A percentile compares a stretch with the other conserved stretches of the same genome.
Evolutionary conservation across 2,888 invertebrate species (phyloP).

Genomic region (Ormyrus labotus): DNA sequence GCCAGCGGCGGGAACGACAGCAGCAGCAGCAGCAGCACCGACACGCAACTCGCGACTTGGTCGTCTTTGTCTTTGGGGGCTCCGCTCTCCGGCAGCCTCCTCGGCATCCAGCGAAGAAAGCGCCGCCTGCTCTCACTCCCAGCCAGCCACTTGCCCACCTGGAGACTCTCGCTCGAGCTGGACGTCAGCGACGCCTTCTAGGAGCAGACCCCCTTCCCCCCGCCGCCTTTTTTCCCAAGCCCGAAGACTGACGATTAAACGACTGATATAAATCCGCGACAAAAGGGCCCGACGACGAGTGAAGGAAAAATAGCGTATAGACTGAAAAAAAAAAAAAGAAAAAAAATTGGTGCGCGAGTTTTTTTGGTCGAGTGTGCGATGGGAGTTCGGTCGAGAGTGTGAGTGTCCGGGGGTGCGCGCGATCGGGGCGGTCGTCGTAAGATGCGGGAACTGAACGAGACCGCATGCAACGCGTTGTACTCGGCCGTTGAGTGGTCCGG

Average conservation of each 20-base stretch:
- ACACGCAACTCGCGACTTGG: neutral
- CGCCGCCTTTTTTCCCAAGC: neutral
- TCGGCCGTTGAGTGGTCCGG: constrained; percentile 90
- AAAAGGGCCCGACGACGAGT: too few species aligned
- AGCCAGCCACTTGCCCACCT: neutral
- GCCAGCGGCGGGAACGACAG: neutral
- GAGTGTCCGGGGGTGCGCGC: neutral
- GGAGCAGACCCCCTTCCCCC: neutral
- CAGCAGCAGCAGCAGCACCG: neutral
- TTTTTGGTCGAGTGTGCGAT: neutral
- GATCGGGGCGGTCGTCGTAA: constrained; percentile 72
- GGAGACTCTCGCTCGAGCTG: neutral
- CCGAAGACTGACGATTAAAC: neutral
- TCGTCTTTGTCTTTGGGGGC: neutral
- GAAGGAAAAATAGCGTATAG: too few species aligned
- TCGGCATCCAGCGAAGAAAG: constrained; percentile 11
- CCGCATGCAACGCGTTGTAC: constrained; percentile 88
- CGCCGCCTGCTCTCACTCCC: neutral
- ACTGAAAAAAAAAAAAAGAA: too few species aligned
- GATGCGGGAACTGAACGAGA: constrained; percentile 87
- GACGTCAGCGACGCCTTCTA: neutral
- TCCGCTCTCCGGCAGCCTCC: neutral
- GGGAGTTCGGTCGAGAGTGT: neutral
- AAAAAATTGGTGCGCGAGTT: neutral
- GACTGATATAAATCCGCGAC: neutral